Conservation (phyloP, 2,797 vertebrate genomes). For the Pachyuromys duprasi region DNA sequence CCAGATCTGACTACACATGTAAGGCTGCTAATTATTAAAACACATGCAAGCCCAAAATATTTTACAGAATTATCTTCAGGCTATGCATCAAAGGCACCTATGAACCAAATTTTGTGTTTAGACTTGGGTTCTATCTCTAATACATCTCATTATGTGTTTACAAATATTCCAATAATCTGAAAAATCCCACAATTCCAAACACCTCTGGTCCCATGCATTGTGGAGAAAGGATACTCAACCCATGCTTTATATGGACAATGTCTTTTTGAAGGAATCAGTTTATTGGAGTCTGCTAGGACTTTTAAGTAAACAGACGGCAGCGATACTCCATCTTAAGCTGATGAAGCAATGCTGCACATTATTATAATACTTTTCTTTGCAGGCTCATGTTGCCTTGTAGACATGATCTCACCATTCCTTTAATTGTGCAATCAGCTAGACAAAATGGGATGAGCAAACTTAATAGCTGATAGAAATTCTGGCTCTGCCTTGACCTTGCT, state of each 20-base stretch:
- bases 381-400: slow-evolving; percentile 45
- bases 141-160: background rate
- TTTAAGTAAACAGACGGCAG: slow-evolving; percentile 47
- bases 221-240: background rate
- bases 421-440: slow-evolving; percentile 59
- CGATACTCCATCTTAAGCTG: slow-evolving; percentile 28
- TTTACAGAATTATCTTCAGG: background rate
- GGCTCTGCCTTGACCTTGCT: slow-evolving; percentile 15
- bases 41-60: background rate
- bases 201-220: background rate
- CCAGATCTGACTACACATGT: background rate
- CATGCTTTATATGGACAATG: background rate
- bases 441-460: slow-evolving; percentile 50
- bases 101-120: background rate
- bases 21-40: background rate
- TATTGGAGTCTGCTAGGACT: slow-evolving; percentile 27
- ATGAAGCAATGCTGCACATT: slow-evolving; percentile 54
- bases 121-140: background rate
- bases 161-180: background rate
- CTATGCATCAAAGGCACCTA: background rate
- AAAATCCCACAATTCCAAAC: background rate
- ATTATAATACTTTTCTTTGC: slow-evolving; percentile 18
- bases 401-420: slow-evolving; percentile 73
- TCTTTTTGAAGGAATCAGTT: slow-evolving; percentile 5
- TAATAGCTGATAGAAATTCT: slow-evolving; percentile 66